A percentile compares a stretch with the other conserved stretches of the same genome.
Conservation (phyloP, 2,113 vertebrate species). For the Malurus cyaneus region DNA sequence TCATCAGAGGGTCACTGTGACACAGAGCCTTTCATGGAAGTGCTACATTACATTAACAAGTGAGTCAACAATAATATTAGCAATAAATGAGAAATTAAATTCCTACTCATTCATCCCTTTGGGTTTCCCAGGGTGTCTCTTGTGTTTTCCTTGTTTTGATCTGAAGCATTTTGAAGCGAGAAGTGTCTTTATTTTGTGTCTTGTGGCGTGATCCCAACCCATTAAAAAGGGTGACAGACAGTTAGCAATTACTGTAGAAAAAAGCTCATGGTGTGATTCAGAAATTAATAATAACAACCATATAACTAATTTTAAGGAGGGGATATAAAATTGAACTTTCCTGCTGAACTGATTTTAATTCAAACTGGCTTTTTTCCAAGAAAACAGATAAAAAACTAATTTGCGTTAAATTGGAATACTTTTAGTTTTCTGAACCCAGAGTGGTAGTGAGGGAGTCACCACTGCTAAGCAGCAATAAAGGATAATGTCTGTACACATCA, state of each 20-base stretch:
- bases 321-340: neutral
- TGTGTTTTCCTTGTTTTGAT: slow-evolving; percentile 65
- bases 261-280: slow-evolving; percentile 48
- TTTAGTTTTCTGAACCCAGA: slow-evolving; percentile 7
- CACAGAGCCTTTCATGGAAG: slow-evolving; percentile 57
- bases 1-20: slow-evolving; percentile 49
- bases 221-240: slow-evolving; percentile 61
- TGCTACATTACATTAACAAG: slow-evolving; percentile 62
- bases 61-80: slow-evolving; percentile 65
- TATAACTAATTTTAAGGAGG: slow-evolving; percentile 23
- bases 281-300: slow-evolving; percentile 56
- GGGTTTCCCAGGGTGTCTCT: slow-evolving; percentile 51
- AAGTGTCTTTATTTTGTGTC: slow-evolving; percentile 58
- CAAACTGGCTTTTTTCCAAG: neutral
- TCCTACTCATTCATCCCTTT: slow-evolving; percentile 60
- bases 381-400: neutral
- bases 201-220: slow-evolving; percentile 47
- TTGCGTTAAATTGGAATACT: neutral
- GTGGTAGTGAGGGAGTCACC: neutral
- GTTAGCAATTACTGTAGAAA: slow-evolving; percentile 38
- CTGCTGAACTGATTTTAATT: slow-evolving; percentile 5
- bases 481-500: neutral
- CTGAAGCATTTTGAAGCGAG: slow-evolving; percentile 42
- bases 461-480: neutral
- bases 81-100: slow-evolving; percentile 66